Base-by-base conservation (phyloP, 2,888 invertebrate species). In the Zygothrica quintamaculata region DNA sequence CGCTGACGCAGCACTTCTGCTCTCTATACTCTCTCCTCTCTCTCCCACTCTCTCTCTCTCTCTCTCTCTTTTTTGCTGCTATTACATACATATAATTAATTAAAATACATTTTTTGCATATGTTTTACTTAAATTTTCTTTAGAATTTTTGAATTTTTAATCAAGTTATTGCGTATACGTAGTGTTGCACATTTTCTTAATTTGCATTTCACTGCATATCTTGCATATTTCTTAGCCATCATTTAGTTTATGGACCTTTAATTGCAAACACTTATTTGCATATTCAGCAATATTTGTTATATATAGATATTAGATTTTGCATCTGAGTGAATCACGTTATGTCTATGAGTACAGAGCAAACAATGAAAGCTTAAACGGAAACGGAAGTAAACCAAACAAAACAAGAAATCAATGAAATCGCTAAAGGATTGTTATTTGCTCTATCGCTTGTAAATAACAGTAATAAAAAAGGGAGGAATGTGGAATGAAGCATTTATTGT, bases 1-100 rank as follows among this genome's bases (percentile, higher is more conserved):
- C 18, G 18, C 5, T 22, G 18, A 22, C 18, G 5, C 18, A 22
- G 18, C 18, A 22, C 3, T 5, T 22, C 18, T 5, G 2, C 18
- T 5, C 5, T 22, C 5, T 22, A 5, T 22, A 22, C 18, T 22
- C n/a, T n/a, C n/a, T n/a, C n/a, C n/a, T n/a, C n/a, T n/a, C n/a
- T n/a, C n/a, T n/a, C n/a, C n/a, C n/a, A n/a, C n/a, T n/a, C n/a
- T n/a, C n/a, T n/a, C n/a, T n/a, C n/a, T n/a, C n/a, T n/a, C n/a
- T n/a, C n/a, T n/a, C n/a, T n/a, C n/a, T n/a, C n/a, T n/a, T n/a
- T n/a, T n/a, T n/a, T n/a, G n/a, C n/a, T n/a, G n/a, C n/a, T 22
- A 22, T 22, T 33, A 9, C 33, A 33, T 9, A 22, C 7, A 46
- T n/a, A 44, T 36, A 70, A 72, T 61, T 73, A 67, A 57, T 73